Percentiles rank a stretch among this genome's conserved stretches.
phyloP scores from a whole-genome alignment of 2,888 invertebrate genomes.

The Melieria crassipennis region DNA sequence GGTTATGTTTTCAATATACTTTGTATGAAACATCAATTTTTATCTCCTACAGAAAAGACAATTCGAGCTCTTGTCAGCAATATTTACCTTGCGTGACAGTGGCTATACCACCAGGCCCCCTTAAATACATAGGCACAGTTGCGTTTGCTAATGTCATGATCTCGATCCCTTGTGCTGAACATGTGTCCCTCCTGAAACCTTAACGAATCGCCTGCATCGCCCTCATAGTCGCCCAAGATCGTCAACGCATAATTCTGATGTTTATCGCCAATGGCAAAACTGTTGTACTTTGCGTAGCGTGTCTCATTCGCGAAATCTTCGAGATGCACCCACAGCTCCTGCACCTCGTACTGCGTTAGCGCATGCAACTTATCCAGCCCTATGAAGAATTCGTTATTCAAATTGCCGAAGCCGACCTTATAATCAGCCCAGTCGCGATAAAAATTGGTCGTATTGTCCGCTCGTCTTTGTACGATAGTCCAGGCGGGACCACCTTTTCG shows the following conservation, averaged over 20 bases:
- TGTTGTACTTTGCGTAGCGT: constrained; percentile 17
- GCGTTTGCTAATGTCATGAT: constrained; percentile 13
- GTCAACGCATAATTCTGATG: constrained; percentile 12
- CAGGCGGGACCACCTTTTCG: constrained; percentile 22
- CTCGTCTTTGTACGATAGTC: constrained; percentile 28
- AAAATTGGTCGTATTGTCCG: constrained; percentile 19
- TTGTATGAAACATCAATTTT: not conserved
- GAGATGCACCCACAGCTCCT: constrained; percentile 22
- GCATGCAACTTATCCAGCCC: constrained; percentile 25
- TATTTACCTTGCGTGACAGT: constrained; percentile 10
- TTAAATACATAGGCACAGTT: constrained; percentile 7
- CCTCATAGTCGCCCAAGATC: constrained; percentile 6
- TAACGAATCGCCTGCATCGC: constrained; percentile 24
- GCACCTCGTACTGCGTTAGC: constrained; percentile 20
- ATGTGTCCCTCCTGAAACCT: not conserved
- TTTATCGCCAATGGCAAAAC: constrained; percentile 16
- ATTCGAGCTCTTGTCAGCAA: not conserved
- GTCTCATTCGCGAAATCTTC: not conserved
- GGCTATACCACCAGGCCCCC: constrained; percentile 28
- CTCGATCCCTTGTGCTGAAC: constrained; percentile 24
- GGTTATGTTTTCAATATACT: too few relatives aligned
- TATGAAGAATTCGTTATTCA: constrained; percentile 26
- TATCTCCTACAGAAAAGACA: too few relatives aligned
- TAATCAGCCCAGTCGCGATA: constrained; percentile 32
- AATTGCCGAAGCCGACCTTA: constrained; percentile 27